These are phyloP conservation scores for Polyploca ridens DNA, from an alignment of 2,888 invertebrate genomes.

Conservation along the genomic window DNA sequence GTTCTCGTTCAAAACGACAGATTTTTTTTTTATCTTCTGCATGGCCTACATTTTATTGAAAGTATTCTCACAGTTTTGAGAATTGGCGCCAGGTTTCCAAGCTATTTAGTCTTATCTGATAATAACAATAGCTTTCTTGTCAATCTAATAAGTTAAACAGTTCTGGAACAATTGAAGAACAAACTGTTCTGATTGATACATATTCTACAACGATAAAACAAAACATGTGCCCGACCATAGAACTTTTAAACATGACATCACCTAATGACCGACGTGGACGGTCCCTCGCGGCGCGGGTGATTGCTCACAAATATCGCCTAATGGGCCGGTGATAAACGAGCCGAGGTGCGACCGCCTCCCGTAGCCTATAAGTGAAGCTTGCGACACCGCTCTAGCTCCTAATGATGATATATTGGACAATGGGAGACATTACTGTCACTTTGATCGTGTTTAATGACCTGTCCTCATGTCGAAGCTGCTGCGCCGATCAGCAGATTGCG, in stretches of 20 bases:
- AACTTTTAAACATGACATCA: constrained; percentile 30
- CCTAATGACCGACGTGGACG: constrained; percentile 24
- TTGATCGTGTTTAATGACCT: neutral
- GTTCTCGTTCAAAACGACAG: constrained; percentile 12
- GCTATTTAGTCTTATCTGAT: no score
- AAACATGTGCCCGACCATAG: constrained; percentile 7
- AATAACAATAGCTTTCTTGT: no score
- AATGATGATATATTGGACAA: constrained; percentile 3
- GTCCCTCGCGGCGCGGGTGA: constrained; percentile 20
- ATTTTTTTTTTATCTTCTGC: neutral
- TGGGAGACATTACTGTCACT: neutral
- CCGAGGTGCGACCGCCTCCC: constrained; percentile 11
- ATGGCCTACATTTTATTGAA: neutral
- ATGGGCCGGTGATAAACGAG: constrained; percentile 28
- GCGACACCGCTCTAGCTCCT: neutral
- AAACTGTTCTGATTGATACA: neutral
- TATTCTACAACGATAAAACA: constrained; percentile 13
- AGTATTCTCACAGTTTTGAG: neutral
- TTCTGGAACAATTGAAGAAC: no score
- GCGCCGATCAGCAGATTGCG: neutral
- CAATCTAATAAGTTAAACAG: no score
- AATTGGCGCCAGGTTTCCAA: constrained; percentile 18
- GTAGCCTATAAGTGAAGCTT: constrained; percentile 35
- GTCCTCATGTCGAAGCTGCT: neutral
- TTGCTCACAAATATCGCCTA: constrained; percentile 19